Conservation (phyloP, 1,140 invertebrate species). For the Megathymus violae region DNA sequence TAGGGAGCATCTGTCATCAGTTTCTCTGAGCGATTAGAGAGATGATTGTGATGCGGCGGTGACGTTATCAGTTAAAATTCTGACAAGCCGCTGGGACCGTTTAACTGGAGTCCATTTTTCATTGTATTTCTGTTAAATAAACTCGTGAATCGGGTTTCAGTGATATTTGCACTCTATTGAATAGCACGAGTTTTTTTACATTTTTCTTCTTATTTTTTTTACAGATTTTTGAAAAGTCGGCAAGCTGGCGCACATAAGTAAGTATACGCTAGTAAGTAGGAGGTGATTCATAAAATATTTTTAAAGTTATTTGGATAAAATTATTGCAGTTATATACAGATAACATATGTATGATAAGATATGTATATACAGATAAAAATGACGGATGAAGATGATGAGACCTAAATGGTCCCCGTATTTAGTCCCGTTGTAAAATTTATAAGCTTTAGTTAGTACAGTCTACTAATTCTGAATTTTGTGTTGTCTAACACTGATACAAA, state of each 20-base stretch:
- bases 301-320: too few relatives aligned
- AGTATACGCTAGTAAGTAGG: constrained; percentile 44
- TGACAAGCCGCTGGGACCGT: constrained; percentile 4
- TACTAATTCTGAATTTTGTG: too few relatives aligned
- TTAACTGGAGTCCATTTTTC: background rate
- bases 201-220: constrained; percentile 43
- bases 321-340: too few relatives aligned
- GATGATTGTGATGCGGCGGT: constrained; percentile 34
- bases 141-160: background rate
- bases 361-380: too few relatives aligned
- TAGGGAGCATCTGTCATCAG: constrained; percentile 67
- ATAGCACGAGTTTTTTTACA: background rate
- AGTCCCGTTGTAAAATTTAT: too few relatives aligned
- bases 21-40: constrained; percentile 49
- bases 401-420: too few relatives aligned
- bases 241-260: constrained; percentile 80
- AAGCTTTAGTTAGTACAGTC: too few relatives aligned
- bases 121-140: background rate
- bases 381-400: too few relatives aligned
- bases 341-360: too few relatives aligned
- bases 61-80: constrained; percentile 24
- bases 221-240: constrained; percentile 65
- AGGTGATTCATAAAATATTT: constrained; percentile 12
- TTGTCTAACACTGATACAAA: too few relatives aligned
- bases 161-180: too few relatives aligned